Evolutionary conservation across 1,140 invertebrate genomes (phyloP).

Genomic region (Orius insidiosus): DNA sequence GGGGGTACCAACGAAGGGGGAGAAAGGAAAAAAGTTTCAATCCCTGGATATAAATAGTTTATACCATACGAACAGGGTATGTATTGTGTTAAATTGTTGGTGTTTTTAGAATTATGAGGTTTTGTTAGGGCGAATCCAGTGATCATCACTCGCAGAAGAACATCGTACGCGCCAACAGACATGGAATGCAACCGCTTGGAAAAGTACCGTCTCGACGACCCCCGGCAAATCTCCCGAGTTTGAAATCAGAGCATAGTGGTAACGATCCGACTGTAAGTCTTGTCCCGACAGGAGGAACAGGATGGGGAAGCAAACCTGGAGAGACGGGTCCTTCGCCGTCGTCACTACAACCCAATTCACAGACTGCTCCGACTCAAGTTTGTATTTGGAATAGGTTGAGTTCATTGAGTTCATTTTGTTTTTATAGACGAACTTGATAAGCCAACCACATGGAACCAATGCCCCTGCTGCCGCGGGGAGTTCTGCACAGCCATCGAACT

Average conservation of each 20-base stretch:
- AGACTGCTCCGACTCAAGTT: slow-evolving; percentile 1
- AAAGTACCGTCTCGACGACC: slow-evolving; percentile 90
- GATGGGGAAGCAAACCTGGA: slow-evolving; percentile 41
- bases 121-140: slow-evolving; percentile 63
- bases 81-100: slow-evolving; percentile 23
- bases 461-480: slow-evolving; percentile 15
- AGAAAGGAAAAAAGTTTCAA: slow-evolving; percentile 92
- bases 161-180: slow-evolving; percentile 75
- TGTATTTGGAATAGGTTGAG: not conserved
- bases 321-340: slow-evolving; percentile 22
- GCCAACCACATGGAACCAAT: slow-evolving; percentile 6
- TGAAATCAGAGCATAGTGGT: slow-evolving; percentile 80
- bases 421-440: not conserved
- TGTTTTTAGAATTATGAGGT: slow-evolving; percentile 1
- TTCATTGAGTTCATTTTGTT: not conserved
- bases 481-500: slow-evolving; percentile 22
- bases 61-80: slow-evolving; percentile 71
- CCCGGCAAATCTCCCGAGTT: slow-evolving; percentile 90
- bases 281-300: slow-evolving; percentile 51
- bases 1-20: slow-evolving; percentile 64
- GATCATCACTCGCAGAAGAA: slow-evolving; percentile 74
- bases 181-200: slow-evolving; percentile 97
- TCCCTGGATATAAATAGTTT: slow-evolving; percentile 94
- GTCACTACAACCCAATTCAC: slow-evolving; percentile 10
- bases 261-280: slow-evolving; percentile 54